Evolutionary conservation across 1,140 invertebrate species (phyloP).

Genomic region (Drosophila elegans): DNA sequence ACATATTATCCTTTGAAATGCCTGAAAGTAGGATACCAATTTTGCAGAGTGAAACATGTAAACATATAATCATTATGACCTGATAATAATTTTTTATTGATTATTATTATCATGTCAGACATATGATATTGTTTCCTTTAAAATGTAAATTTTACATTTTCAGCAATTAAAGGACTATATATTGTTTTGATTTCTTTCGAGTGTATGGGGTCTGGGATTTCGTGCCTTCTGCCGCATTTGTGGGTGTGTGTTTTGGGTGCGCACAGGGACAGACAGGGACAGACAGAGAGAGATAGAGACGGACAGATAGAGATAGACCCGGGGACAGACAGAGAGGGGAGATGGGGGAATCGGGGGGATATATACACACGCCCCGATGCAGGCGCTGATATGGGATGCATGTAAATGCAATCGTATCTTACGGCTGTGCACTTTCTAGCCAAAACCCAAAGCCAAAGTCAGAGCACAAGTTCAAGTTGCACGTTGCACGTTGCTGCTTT

Average conservation of each 20-base stretch:
- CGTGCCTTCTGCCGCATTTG: conserved; percentile 42
- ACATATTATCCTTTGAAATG: too few species aligned
- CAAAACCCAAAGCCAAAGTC: conserved; percentile 40
- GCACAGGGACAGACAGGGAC: conserved; percentile 39
- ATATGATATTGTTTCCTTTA: too few species aligned
- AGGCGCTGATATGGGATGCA: conserved; percentile 81
- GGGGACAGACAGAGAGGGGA: conserved; percentile 1
- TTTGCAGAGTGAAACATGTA: too few species aligned
- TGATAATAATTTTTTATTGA: too few species aligned
- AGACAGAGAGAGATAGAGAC: conserved; percentile 21
- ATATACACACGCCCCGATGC: conserved; percentile 71
- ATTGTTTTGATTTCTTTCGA: neutral
- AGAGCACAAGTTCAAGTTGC: conserved; percentile 74
- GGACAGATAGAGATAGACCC: conserved; percentile 26
- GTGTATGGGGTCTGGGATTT: conserved; percentile 23
- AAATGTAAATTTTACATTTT: too few species aligned
- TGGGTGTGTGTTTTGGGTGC: conserved; percentile 69
- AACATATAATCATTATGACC: too few species aligned
- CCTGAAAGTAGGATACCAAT: too few species aligned
- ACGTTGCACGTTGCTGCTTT: conserved; percentile 46
- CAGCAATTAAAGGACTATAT: neutral
- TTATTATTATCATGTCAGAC: too few species aligned
- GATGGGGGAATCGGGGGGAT: conserved; percentile 8
- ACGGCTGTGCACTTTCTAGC: conserved; percentile 82
- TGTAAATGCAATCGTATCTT: conserved; percentile 84